A percentile compares a stretch with the other conserved stretches of the same genome.
Evolutionary conservation across 2,797 vertebrate genomes (phyloP).

Genomic region (Gastrophryne carolinensis): DNA sequence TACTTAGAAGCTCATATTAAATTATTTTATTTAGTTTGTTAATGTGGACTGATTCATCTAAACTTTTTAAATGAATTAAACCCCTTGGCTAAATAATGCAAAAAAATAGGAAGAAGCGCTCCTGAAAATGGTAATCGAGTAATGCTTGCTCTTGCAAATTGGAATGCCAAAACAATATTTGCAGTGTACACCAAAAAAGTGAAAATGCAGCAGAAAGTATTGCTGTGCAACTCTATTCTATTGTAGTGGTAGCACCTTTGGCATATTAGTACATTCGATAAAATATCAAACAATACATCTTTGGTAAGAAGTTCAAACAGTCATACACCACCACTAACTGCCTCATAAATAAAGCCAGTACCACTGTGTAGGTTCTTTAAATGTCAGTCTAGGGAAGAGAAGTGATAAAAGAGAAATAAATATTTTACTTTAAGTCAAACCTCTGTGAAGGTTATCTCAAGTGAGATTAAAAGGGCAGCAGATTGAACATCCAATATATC

Average conservation of each 20-base stretch:
- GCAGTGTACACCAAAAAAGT: too few species aligned
- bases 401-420: slow-evolving; percentile 47
- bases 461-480: slow-evolving; percentile 53
- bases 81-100: too few species aligned
- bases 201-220: too few species aligned
- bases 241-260: not conserved
- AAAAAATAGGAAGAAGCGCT: too few species aligned
- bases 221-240: too few species aligned
- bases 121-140: too few species aligned
- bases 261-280: not conserved
- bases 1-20: too few species aligned
- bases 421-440: slow-evolving; percentile 50
- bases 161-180: too few species aligned
- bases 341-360: not conserved
- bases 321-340: not conserved
- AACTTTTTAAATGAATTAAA: too few species aligned
- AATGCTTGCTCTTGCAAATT: too few species aligned
- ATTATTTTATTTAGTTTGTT: too few species aligned
- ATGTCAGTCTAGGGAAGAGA: not conserved
- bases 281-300: not conserved
- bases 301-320: not conserved
- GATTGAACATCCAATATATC: slow-evolving; percentile 52
- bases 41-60: too few species aligned
- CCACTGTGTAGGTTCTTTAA: not conserved
- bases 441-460: slow-evolving; percentile 53